A percentile compares a stretch with the other conserved stretches of the same genome.
phyloP scores from a whole-genome alignment of 2,888 invertebrate species.

The Phortica magna region DNA sequence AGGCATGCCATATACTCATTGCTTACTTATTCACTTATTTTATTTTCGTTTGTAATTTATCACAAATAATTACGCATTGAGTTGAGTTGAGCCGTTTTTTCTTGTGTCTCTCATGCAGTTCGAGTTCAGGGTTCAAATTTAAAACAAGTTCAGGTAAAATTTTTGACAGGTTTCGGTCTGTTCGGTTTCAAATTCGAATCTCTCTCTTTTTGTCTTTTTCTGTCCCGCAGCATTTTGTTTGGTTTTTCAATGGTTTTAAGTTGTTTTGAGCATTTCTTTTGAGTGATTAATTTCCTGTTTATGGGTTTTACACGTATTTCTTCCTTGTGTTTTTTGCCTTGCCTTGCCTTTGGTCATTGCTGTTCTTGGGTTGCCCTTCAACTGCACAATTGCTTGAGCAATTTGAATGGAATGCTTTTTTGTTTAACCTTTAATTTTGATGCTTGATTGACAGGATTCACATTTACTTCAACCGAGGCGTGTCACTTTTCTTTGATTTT shows the following conservation, averaged over 20 bases:
- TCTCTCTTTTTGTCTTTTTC: slow-evolving; percentile 5
- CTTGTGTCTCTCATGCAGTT: neutral
- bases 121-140: slow-evolving; percentile 19
- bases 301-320: slow-evolving; percentile 55
- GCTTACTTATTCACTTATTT: neutral
- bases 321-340: slow-evolving; percentile 56
- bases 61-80: slow-evolving; percentile 21
- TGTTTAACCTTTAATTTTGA: slow-evolving; percentile 45
- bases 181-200: neutral
- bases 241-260: neutral
- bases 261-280: slow-evolving; percentile 37
- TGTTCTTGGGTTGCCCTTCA: neutral
- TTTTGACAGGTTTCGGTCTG: slow-evolving; percentile 26
- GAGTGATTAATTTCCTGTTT: slow-evolving; percentile 71
- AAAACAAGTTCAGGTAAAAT: neutral
- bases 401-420: slow-evolving; percentile 51
- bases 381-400: slow-evolving; percentile 46
- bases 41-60: slow-evolving; percentile 15
- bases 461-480: neutral
- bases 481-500: neutral
- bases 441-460: slow-evolving; percentile 17
- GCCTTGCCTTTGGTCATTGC: neutral
- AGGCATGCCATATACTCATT: neutral
- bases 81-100: neutral
- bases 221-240: neutral